Evolutionary conservation across 2,113 vertebrate species (phyloP).

Genomic region (Haemorhous mexicanus): DNA sequence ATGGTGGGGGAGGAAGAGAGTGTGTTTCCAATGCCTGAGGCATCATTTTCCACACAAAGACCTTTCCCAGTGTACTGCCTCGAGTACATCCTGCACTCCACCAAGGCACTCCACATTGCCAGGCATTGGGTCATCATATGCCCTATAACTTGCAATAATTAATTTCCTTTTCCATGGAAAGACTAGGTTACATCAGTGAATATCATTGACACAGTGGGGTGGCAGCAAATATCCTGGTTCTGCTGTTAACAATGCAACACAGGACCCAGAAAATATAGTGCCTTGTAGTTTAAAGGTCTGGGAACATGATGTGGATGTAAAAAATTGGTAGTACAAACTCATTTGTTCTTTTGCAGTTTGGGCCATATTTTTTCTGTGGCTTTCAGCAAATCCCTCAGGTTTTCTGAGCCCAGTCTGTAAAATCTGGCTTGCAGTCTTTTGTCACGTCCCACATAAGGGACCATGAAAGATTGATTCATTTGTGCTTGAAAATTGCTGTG

Average conservation of each 20-base stretch:
- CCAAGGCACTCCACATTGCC: background rate
- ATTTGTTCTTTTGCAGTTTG: background rate
- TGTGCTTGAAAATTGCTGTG: constrained; percentile 41
- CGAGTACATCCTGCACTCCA: background rate
- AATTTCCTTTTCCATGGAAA: background rate
- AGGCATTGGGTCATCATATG: background rate
- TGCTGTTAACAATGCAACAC: background rate
- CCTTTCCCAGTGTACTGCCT: background rate
- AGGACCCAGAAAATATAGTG: background rate
- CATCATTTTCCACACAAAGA: constrained; percentile 1
- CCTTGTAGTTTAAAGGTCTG: background rate
- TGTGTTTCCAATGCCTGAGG: background rate
- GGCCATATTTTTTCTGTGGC: background rate
- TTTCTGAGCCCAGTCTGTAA: background rate
- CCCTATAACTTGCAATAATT: background rate
- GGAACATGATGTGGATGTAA: background rate
- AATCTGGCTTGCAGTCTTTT: background rate
- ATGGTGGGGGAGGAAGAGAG: background rate
- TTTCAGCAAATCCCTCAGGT: constrained; percentile 10
- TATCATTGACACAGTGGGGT: background rate
- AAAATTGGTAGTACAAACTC: background rate
- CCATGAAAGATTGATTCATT: constrained; percentile 35
- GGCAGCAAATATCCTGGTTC: background rate
- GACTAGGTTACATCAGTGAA: background rate
- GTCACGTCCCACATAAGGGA: background rate